A percentile compares a stretch with the other conserved stretches of the same genome.
These are phyloP conservation scores for Cataglyphis hispanica DNA, from an alignment of 1,140 invertebrate species.

Conservation along the genomic window DNA sequence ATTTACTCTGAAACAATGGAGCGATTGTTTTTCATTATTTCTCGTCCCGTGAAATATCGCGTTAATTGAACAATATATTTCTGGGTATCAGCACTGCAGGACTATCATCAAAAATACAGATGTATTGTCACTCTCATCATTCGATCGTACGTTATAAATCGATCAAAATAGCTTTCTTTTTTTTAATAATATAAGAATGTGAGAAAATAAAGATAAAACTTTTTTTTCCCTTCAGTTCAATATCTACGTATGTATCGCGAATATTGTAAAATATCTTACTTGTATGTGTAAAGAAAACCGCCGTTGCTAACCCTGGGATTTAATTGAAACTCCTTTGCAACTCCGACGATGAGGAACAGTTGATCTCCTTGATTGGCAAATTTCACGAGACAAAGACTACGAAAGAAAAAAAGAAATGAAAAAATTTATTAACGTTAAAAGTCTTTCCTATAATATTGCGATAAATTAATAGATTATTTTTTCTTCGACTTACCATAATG, in stretches of 20 bases:
- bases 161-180: neutral
- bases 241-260: neutral
- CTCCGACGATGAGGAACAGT: constrained; percentile 93
- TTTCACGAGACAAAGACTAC: constrained; percentile 90
- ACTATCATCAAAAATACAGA: constrained; percentile 80
- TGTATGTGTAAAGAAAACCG: constrained; percentile 96
- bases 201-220: too few species aligned
- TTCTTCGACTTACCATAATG: constrained; percentile 90
- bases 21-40: constrained; percentile 62
- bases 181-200: too few species aligned
- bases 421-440: constrained; percentile 45
- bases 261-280: constrained; percentile 85
- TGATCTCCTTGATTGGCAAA: constrained; percentile 91
- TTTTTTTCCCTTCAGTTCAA: neutral
- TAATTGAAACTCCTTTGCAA: constrained; percentile 96
- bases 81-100: constrained; percentile 83
- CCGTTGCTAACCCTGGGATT: constrained; percentile 93
- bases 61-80: neutral
- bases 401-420: constrained; percentile 76
- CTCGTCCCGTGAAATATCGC: neutral
- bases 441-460: neutral
- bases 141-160: neutral
- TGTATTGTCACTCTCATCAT: constrained; percentile 81
- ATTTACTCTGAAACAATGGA: constrained; percentile 87
- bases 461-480: constrained; percentile 65